Conservation (phyloP, 2,113 vertebrate species). For the Polypterus bichir region DNA sequence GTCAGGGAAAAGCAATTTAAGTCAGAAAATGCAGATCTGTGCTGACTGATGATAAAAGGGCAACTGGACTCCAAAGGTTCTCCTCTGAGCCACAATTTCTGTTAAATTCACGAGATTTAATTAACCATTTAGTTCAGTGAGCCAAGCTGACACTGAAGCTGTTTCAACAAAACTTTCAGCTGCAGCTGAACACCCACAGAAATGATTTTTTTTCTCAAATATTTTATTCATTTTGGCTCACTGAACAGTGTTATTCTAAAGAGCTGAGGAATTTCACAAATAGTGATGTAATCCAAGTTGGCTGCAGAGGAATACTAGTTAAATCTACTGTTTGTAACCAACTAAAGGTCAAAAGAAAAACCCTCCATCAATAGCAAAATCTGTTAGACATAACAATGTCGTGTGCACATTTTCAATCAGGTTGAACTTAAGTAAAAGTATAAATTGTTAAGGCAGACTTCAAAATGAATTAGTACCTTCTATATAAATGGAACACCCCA, state of each 20-base stretch:
- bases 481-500: too few species aligned
- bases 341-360: neutral
- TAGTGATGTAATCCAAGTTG: neutral
- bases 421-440: too few species aligned
- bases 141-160: conserved; percentile 7
- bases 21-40: too few species aligned
- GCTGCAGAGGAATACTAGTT: too few species aligned
- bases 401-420: neutral
- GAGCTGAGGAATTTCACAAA: neutral
- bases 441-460: too few species aligned
- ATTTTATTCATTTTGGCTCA: too few species aligned
- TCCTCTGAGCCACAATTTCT: conserved; percentile 1
- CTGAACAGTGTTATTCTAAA: too few species aligned
- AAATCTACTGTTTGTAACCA: neutral
- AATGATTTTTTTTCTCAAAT: too few species aligned
- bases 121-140: conserved; percentile 11
- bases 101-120: conserved; percentile 7
- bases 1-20: too few species aligned
- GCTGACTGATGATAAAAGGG: neutral
- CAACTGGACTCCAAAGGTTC: conserved; percentile 8
- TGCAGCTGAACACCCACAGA: too few species aligned
- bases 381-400: neutral
- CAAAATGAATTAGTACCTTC: too few species aligned
- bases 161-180: neutral
- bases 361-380: neutral